A percentile compares a stretch with the other conserved stretches of the same genome.
phyloP scores from a whole-genome alignment of 2,888 invertebrate genomes.

The Lysandra coridon region DNA sequence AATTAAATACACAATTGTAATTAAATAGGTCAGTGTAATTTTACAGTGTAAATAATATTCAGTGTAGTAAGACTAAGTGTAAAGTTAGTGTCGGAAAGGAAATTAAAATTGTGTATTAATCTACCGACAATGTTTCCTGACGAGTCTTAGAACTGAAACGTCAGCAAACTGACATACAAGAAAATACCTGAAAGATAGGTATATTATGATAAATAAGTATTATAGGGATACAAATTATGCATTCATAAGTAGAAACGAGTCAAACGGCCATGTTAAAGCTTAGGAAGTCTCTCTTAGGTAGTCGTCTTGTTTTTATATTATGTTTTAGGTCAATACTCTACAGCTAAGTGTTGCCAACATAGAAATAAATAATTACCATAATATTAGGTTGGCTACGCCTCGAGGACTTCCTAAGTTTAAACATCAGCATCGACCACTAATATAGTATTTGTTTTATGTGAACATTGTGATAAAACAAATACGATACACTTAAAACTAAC shows the following conservation, averaged over 20 bases:
- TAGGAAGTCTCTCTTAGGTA: background rate
- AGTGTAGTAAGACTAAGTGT: slow-evolving; percentile 46
- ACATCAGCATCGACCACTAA: slow-evolving; percentile 34
- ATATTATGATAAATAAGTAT: slow-evolving; percentile 63
- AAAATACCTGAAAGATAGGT: slow-evolving; percentile 52
- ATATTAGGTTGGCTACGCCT: background rate
- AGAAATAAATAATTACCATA: background rate
- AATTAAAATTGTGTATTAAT: slow-evolving; percentile 77
- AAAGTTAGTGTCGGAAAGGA: slow-evolving; percentile 44
- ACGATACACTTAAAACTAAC: slow-evolving; percentile 21
- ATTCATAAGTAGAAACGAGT: slow-evolving; percentile 54
- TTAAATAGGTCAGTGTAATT: slow-evolving; percentile 59
- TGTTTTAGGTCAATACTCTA: background rate
- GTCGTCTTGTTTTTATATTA: background rate
- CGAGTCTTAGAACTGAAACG: slow-evolving; percentile 71
- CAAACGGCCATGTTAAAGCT: slow-evolving; percentile 52
- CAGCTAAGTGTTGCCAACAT: background rate
- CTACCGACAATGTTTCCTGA: slow-evolving; percentile 56
- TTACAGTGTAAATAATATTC: slow-evolving; percentile 41
- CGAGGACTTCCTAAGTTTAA: background rate
- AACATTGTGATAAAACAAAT: slow-evolving; percentile 30
- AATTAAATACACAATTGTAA: slow-evolving; percentile 77
- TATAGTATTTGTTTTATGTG: slow-evolving; percentile 47
- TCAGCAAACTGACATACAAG: slow-evolving; percentile 56
- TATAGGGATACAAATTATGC: slow-evolving; percentile 60